A percentile compares a stretch with the other conserved stretches of the same genome.
These are phyloP conservation scores for Physeter macrocephalus DNA, from an alignment of 2,113 vertebrate genomes.

Conservation along the genomic window DNA sequence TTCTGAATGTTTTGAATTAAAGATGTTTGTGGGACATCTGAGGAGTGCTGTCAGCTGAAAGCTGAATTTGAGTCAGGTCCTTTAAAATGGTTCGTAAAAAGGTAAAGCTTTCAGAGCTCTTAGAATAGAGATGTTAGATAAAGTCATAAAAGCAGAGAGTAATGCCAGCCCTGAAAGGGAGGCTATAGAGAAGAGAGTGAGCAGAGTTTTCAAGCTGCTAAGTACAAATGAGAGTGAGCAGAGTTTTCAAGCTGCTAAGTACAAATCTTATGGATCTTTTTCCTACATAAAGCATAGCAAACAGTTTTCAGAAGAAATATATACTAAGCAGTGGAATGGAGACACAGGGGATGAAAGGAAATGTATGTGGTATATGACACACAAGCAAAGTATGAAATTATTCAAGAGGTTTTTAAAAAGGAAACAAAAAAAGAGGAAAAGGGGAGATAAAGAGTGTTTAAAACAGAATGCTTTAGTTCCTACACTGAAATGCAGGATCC, in stretches of 20 bases:
- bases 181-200: neutral
- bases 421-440: neutral
- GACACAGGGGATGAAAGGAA: neutral
- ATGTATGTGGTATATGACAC: constrained; percentile 4
- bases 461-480: constrained; percentile 50
- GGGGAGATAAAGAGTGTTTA: neutral
- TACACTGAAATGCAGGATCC: constrained; percentile 41
- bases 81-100: neutral
- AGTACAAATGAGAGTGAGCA: neutral
- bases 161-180: neutral
- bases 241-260: neutral
- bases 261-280: neutral
- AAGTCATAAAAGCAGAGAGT: neutral
- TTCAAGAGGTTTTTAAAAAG: neutral
- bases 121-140: neutral
- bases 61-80: neutral
- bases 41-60: neutral
- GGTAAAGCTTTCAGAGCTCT: neutral
- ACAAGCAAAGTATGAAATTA: constrained; percentile 25
- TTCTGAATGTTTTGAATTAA: constrained; percentile 2
- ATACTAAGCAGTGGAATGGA: neutral
- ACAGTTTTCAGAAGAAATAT: neutral
- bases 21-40: neutral
- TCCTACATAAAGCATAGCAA: constrained; percentile 3
- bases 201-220: neutral